phyloP scores from a whole-genome alignment of 2,113 vertebrate genomes.

The Prolemur simus region DNA sequence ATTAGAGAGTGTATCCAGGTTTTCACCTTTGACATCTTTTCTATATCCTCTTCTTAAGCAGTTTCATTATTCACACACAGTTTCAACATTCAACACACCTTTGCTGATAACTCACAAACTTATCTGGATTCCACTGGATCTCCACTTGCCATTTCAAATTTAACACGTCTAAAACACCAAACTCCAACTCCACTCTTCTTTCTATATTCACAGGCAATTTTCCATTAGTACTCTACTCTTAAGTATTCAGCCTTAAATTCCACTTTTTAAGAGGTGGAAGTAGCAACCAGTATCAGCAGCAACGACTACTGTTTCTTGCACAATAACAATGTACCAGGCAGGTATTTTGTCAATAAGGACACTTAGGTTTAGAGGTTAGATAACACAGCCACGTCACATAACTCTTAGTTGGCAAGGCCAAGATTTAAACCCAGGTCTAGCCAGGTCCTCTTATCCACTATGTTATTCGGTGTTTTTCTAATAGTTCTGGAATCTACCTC shows the following conservation, averaged over 20 bases:
- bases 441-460: not conserved
- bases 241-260: not conserved
- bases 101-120: not conserved
- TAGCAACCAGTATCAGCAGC: not conserved
- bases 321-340: not conserved
- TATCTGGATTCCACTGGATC: not conserved
- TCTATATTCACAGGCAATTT: not conserved
- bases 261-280: not conserved
- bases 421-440: conserved; percentile 13
- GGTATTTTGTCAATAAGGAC: conserved; percentile 31
- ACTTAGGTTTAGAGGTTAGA: conserved; percentile 16
- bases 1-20: not conserved
- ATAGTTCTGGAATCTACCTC: not conserved
- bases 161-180: not conserved
- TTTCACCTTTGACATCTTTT: not conserved
- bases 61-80: not conserved
- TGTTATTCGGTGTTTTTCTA: not conserved
- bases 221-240: not conserved
- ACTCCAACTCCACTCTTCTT: not conserved
- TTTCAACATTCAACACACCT: not conserved
- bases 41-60: not conserved
- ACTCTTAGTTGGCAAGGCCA: not conserved
- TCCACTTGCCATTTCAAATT: not conserved
- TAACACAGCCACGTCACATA: not conserved
- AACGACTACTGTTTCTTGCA: not conserved